phyloP scores from a whole-genome alignment of 2,113 vertebrate species.

The Solenodon paradoxus region DNA sequence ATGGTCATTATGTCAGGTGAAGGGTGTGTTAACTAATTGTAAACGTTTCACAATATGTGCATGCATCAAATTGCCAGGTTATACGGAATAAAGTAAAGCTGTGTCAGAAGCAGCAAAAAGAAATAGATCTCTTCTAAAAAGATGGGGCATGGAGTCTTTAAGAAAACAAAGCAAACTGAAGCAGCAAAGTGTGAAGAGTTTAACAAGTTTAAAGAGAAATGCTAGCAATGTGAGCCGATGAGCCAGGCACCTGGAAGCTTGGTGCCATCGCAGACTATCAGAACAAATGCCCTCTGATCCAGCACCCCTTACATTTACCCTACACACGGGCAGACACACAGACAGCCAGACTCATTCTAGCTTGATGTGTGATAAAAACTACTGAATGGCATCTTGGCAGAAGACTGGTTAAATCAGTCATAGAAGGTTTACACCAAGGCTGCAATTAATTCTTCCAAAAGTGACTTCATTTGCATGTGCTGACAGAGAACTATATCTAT shows the following conservation, averaged over 20 bases:
- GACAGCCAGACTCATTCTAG: neutral
- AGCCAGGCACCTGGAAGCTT: fast-evolving
- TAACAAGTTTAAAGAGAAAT: neutral
- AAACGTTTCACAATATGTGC: neutral
- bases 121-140: neutral
- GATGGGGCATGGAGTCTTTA: neutral
- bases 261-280: no score
- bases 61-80: neutral
- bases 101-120: neutral
- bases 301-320: neutral
- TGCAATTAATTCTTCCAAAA: neutral
- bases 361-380: no score
- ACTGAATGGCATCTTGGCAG: neutral
- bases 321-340: neutral
- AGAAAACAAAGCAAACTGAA: neutral
- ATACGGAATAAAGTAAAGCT: neutral
- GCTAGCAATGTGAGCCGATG: neutral
- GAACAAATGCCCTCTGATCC: neutral
- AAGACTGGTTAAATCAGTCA: neutral
- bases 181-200: neutral
- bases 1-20: neutral
- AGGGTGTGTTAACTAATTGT: neutral
- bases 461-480: neutral
- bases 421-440: neutral
- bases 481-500: neutral